Evolutionary conservation across 2,797 vertebrate genomes (phyloP), one percentile per base, ranked within the genome.

Genomic region (Denticeps clupeoides): DNA sequence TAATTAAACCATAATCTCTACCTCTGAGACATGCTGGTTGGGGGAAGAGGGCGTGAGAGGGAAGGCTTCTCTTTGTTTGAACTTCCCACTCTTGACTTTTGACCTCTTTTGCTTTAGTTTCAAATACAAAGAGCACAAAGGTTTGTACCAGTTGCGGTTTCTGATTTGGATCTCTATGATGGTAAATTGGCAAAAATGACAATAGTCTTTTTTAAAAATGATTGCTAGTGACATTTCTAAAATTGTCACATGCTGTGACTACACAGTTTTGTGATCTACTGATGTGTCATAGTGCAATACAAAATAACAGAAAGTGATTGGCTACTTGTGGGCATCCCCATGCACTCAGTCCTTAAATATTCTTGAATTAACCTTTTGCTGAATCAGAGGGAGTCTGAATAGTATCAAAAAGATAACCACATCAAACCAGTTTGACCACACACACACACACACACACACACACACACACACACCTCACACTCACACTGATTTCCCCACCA

Each of bases 351-450:
- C 72, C 81, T 85, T 81, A 81, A 82, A 74, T 74, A 77, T 78
- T 83, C 69, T 73, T 57, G 68, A 71, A 70, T 83, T 90, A 90
- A 90, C 83, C 85, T 93, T 90, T 91, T 74, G 63, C 74, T 74
- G 78, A 87, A 69, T 67, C 71, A 50, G 48, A 74, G 73, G 74
- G 73, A 82, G 71, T 65, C 70, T 67, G 73, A 58, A 73, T 82
- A 80, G 84, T 84, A 85, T 74, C 63, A 68, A 74, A 45, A 69
- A 75, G 70, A 81, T 81, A 81, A 77, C 69, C 87, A 85, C 80
- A 87, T 86, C 82, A 85, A 88, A 82, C 72, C 63, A 57, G 70
- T 67, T 53, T 60, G 68, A 75, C 70, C 7, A 29, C 45, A 31
- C 18, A 45, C 22, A 32, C 26, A 43, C 44, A 43, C 29, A 21